phyloP scores from a whole-genome alignment of 2,113 vertebrate species.

The Dolichallabes microphthalmus region DNA sequence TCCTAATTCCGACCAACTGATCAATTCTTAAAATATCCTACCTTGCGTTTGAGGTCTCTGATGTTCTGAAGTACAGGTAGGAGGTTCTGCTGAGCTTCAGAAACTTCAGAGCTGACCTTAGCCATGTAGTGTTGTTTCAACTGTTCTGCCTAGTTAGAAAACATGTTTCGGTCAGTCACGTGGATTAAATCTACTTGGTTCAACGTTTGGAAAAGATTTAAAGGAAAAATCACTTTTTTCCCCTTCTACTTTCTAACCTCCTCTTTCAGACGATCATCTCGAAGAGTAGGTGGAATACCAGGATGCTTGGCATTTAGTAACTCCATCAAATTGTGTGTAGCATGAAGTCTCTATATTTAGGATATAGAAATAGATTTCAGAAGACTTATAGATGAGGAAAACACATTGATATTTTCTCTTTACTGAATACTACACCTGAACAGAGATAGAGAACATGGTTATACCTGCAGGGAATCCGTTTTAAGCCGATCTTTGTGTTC shows the following conservation, averaged over 20 bases:
- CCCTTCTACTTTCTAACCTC: conserved; percentile 74
- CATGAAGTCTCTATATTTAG: conserved; percentile 86
- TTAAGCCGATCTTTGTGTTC: conserved; percentile 96
- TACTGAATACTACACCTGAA: conserved; percentile 24
- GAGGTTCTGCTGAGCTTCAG: conserved; percentile 86
- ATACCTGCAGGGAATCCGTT: conserved; percentile 95
- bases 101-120: conserved; percentile 92
- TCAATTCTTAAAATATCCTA: conserved; percentile 60
- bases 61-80: conserved; percentile 89
- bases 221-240: background rate
- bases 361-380: conserved; percentile 26
- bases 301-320: conserved; percentile 85
- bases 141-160: conserved; percentile 79
- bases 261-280: conserved; percentile 88
- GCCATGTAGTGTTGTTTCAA: conserved; percentile 96
- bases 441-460: background rate
- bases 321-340: conserved; percentile 96
- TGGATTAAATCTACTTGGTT: background rate
- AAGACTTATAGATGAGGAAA: background rate
- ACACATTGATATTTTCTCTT: background rate
- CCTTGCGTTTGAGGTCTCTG: conserved; percentile 88
- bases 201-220: background rate
- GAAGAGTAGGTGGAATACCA: conserved; percentile 90
- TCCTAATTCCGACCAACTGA: conserved; percentile 23
- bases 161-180: background rate